Conservation (phyloP, 2,797 vertebrate species). For the Tarsius wallacei region DNA sequence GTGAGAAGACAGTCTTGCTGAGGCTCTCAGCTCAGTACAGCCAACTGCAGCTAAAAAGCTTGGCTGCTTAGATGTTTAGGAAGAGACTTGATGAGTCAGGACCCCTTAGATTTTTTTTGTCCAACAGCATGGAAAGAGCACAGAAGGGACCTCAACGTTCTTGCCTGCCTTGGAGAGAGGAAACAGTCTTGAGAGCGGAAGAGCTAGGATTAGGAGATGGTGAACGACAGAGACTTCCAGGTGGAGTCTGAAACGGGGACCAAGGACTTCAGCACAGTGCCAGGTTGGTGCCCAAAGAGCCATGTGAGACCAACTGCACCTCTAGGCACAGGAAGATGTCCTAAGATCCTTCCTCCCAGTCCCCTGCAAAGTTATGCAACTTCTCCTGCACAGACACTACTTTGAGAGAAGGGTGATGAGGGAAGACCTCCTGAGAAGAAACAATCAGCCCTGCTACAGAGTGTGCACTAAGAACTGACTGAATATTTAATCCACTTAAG, state of each 20-base stretch:
- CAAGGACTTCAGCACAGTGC: not conserved
- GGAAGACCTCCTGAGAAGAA: not conserved
- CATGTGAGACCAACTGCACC: not conserved
- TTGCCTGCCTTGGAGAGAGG: not conserved
- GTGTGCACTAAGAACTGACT: not conserved
- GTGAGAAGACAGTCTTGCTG: not conserved
- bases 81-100: not conserved
- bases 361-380: not conserved
- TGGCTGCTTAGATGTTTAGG: not conserved
- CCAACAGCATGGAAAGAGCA: not conserved
- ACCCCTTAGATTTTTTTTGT: not conserved
- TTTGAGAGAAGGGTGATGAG: not conserved
- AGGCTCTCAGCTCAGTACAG: not conserved
- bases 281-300: not conserved
- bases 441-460: not conserved
- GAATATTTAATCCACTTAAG: not conserved
- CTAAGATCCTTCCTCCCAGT: not conserved
- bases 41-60: not conserved
- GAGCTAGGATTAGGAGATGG: not conserved
- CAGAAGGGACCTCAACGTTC: not conserved
- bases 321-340: not conserved
- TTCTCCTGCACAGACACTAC: not conserved
- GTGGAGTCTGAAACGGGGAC: not conserved
- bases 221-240: not conserved
- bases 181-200: not conserved